A percentile compares a stretch with the other conserved stretches of the same genome.
Evolutionary conservation across 2,888 invertebrate species (phyloP).

Genomic region (Argynnis bischoffii): DNA sequence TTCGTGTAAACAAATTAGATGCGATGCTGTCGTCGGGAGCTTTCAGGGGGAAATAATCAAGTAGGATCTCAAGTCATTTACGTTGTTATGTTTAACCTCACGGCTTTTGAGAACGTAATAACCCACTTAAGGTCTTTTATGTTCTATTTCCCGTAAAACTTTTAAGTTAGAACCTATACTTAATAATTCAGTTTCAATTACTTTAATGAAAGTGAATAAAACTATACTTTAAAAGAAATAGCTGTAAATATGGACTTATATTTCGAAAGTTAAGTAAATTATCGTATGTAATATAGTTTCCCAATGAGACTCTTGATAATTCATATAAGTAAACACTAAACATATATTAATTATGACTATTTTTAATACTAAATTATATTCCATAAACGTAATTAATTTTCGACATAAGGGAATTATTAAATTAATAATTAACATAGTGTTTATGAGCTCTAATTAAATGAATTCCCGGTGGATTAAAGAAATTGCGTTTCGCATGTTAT

Average conservation of each 20-base stretch:
- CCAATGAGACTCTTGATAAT: too few relatives aligned
- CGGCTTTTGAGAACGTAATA: constrained; percentile 38
- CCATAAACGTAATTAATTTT: background rate
- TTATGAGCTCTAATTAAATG: constrained; percentile 48
- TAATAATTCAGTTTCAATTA: background rate
- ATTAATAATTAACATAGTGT: background rate
- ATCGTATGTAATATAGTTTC: too few relatives aligned
- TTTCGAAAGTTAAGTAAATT: background rate
- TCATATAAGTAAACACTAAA: background rate
- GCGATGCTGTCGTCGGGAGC: constrained; percentile 34
- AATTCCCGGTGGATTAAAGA: constrained; percentile 55
- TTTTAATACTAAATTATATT: too few relatives aligned
- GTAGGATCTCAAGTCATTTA: constrained; percentile 45
- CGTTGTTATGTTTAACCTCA: constrained; percentile 41
- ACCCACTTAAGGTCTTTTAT: constrained; percentile 34
- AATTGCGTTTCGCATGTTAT: constrained; percentile 51
- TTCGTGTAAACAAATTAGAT: constrained; percentile 26
- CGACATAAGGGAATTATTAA: constrained; percentile 1
- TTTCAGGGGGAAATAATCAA: constrained; percentile 57
- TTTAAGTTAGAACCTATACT: constrained; percentile 9
- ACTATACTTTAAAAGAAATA: too few relatives aligned
- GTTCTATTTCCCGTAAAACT: constrained; percentile 18
- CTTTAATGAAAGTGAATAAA: background rate
- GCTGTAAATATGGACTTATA: too few relatives aligned
- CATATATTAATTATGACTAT: background rate